Evolutionary conservation across 2,113 vertebrate species (phyloP), one percentile per base, ranked within the genome.

Genomic region (Aptenodytes forsteri): DNA sequence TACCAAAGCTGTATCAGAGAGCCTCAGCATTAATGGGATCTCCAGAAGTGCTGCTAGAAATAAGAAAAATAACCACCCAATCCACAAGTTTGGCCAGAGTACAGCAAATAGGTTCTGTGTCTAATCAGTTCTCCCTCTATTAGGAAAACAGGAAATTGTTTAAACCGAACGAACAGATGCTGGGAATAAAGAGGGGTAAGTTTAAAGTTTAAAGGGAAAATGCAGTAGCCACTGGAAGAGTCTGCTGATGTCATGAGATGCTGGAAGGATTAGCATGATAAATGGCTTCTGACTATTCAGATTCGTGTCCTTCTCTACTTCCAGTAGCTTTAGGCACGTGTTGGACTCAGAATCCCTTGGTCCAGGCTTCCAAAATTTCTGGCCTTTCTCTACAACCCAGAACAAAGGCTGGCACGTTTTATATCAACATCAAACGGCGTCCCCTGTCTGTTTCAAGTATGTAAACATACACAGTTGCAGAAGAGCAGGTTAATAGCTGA

Each of bases 111-210:
- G 72, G 29, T 87, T 95, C 87, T 94, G 87, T 64, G 69, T 91
- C 81, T 91, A 94, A 97, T 96, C 91, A 89, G 87, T 67, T 95
- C 76, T 94, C 83, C 83, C 65, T 84, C 96, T 54, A 91, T 87
- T 94, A 96, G 80, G 77, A 96, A 96, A 96, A 96, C 97, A 96
- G 96, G 96, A 95, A 96, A 82, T 94, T 27, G 81, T 93, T 96
- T 96, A 87, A 95, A 95, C 83, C 87, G 69, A 94, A 84, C 71
- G 83, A 96, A 91, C 94, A 96, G 94, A 96, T 97, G 93, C 90
- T 96, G 90, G 70, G 70, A 94, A 93, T 80, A 77, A 88, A 80
- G 38, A 78, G 34, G 56, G 40, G 25, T 91, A 90, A 71, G 56
- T 93, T 84, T 79, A 84, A 81, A 86, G 59, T 88, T 40, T 75